Base-by-base conservation (phyloP, 2,888 invertebrate genomes). In the Lordiphosa andalusiaca region DNA sequence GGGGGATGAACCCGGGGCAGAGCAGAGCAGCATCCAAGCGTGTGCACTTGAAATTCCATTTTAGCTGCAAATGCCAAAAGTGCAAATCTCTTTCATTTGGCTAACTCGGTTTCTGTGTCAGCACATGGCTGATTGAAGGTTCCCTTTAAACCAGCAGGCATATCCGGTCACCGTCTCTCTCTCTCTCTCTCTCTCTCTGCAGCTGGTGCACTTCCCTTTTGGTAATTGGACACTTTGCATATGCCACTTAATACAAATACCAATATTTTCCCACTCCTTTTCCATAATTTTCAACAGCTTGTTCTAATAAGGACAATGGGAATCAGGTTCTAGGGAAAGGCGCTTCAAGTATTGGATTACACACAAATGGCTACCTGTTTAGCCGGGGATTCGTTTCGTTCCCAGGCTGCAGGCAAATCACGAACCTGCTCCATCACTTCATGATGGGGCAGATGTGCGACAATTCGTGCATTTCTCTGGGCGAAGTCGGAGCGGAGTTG, bases 211-310 rank as follows among this genome's bases (percentile, higher is more conserved):
- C 53, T 73, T 73, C 69, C 69, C 61, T 51, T 23, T 47, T 44
- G 46, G 77, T 70, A 77, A 77, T 68, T 57, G 66, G 74, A 77
- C 67, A 73, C 77, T 62, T 73, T 76, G 71, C 71, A 80, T 71
- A 77, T 71, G 76, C 42, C 63, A 56, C 64, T 63, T 63, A 63
- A 51, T 52, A 48, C 47, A 54, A 54, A 33, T 48, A 51, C 19
- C 51, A 41, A 23, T 51, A 12, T 35, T 21, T 39, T 9, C 30
- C 49, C 33, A 12, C 46, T 53, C 53, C 38, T 6, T 46, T 25
- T 25, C 40, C 68, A 76, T 76, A 69, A 80, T 69, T 73, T 54
- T 54, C 49, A 76, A 74, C 74, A 77, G 69, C 74, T 61, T 74
- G 78, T 69, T 74, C 75, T 74, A 77, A 75, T 64, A 55, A 42